Percentiles rank a stretch among this genome's conserved stretches.
Conservation (phyloP, 2,113 vertebrate species). For the Pseudopipra pipra region DNA sequence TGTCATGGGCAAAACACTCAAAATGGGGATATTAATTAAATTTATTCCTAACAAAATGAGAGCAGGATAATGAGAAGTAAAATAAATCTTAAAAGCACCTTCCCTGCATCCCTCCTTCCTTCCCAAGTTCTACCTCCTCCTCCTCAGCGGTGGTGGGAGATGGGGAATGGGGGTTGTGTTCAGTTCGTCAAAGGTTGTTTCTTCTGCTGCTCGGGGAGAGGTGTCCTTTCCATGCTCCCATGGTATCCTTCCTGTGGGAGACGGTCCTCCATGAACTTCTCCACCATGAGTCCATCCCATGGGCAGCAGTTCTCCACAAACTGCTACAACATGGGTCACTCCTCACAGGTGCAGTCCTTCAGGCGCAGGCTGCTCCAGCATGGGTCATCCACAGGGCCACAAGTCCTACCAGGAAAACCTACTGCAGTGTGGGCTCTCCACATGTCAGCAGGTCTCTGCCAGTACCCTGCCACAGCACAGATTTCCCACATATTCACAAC, state of each 20-base stretch:
- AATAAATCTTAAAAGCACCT: not conserved
- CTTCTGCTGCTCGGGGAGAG: not conserved
- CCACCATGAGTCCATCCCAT: not conserved
- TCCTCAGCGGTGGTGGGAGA: not conserved
- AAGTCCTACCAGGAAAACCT: not conserved
- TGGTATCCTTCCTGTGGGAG: not conserved
- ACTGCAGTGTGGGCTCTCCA: not conserved
- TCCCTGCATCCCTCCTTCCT: no score
- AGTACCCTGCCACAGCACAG: not conserved
- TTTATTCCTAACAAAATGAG: not conserved
- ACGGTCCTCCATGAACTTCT: accelerated
- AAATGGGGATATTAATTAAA: not conserved
- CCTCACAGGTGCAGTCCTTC: not conserved
- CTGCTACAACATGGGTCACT: not conserved
- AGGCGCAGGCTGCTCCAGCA: not conserved
- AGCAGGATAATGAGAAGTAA: not conserved
- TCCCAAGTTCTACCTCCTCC: not conserved
- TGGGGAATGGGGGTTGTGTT: not conserved
- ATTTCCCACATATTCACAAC: not conserved
- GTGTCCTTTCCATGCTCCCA: not conserved
- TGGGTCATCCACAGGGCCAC: not conserved
- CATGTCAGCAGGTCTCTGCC: not conserved
- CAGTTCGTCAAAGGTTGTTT: not conserved
- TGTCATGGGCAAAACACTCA: not conserved
- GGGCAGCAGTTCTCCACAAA: not conserved